A percentile compares a stretch with the other conserved stretches of the same genome.
Evolutionary conservation across 1,140 invertebrate species (phyloP).

Genomic region (Micrasema longulum): DNA sequence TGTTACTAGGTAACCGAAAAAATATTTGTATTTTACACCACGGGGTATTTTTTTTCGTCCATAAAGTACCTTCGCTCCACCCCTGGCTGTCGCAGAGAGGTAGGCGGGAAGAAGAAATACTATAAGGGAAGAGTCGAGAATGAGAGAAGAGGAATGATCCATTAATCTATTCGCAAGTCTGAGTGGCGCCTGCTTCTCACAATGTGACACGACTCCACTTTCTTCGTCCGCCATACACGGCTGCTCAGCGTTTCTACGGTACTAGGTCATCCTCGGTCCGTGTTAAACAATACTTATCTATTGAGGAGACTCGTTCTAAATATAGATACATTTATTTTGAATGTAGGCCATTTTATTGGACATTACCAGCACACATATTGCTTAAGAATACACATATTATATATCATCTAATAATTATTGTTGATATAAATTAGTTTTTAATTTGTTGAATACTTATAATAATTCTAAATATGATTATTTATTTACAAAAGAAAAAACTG

Average conservation of each 20-base stretch:
- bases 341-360: too few species aligned
- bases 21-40: too few species aligned
- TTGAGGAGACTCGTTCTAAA: slow-evolving; percentile 26
- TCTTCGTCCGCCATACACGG: slow-evolving; percentile 30
- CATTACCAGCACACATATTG: too few species aligned
- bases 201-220: slow-evolving; percentile 46
- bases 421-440: too few species aligned
- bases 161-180: slow-evolving; percentile 73
- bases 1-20: too few species aligned
- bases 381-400: too few species aligned
- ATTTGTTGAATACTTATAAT: too few species aligned
- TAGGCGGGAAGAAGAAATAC: slow-evolving; percentile 11
- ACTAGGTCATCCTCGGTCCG: slow-evolving; percentile 24
- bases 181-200: slow-evolving; percentile 65
- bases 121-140: slow-evolving; percentile 17
- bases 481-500: too few species aligned
- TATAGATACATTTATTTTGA: not conserved
- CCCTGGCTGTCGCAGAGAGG: slow-evolving; percentile 30
- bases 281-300: slow-evolving; percentile 58
- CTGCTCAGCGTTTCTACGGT: slow-evolving; percentile 9
- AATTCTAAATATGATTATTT: too few species aligned
- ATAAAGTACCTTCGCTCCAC: not conserved
- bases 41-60: too few species aligned
- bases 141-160: slow-evolving; percentile 69
- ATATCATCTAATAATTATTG: too few species aligned